Evolutionary conservation across 1,140 invertebrate genomes (phyloP), one percentile per base, ranked within the genome.

Genomic region (Temnothorax curvispinosus): DNA sequence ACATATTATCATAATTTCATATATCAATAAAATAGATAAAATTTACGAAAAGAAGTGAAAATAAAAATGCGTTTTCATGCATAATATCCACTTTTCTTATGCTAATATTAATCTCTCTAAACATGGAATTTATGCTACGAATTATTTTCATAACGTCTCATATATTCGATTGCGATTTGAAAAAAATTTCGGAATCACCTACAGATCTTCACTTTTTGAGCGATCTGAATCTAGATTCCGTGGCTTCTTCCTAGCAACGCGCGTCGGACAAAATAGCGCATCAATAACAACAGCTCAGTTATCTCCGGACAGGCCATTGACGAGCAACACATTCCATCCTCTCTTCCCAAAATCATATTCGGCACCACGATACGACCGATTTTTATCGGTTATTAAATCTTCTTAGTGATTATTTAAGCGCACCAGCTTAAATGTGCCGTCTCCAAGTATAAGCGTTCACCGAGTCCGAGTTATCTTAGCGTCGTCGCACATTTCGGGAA

Each of bases 361-460:
- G 88, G 88, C 71, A 71, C 13, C 35, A 13, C 27, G 27, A 50
- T 75, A 60, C 7, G n/a, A 84, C 80, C 80, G 80, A 84, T 84
- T 72, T 47, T 54, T 47, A 84, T 84, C 80, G 80, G 80, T 84
- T 84, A 74, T 84, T 74, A 84, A 84, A 84, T 84, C 80, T 84
- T 84, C 67, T 75, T 62, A 44, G 80, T 84, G 44, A 74, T 50
- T 35, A 52, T 62, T 74, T n/a, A 21, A 72, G 9, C 80, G 6
- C 38, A 54, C 52, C 52, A 38, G 35, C 54, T 80, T 41, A 60
- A 74, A 75, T 60, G 80, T 50, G 69, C 69, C 6, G 56, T 38
- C n/a, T 75, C 8, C 52, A 74, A 58, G 78, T 44, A 18, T 72
- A 35, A 35, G 15, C n/a, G 52, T 32, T 60, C 11, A 60, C 27